Evolutionary conservation across 2,888 invertebrate genomes (phyloP).

Genomic region (Hydrotaea cyrtoneurina): DNA sequence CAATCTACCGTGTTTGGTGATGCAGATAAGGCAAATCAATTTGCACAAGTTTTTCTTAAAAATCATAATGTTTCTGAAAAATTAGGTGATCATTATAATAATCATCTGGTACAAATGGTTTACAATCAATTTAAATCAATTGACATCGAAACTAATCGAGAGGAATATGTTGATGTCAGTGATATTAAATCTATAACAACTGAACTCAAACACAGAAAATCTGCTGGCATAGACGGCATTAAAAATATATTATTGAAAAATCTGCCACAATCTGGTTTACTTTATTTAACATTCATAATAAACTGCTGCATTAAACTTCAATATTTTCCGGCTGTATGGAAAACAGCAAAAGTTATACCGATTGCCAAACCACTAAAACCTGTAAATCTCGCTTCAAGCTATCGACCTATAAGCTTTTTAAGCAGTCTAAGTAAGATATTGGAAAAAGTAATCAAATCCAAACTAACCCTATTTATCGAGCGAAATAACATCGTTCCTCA

Average conservation of each 20-base stretch:
- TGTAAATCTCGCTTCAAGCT: slow-evolving; percentile 23
- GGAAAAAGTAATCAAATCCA: slow-evolving; percentile 54
- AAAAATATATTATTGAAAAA: slow-evolving; percentile 32
- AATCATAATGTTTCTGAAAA: slow-evolving; percentile 30
- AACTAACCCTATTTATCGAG: slow-evolving; percentile 4
- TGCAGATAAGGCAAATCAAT: slow-evolving; percentile 32
- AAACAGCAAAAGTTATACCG: too few relatives aligned
- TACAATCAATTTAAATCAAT: background rate
- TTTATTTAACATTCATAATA: slow-evolving; percentile 39
- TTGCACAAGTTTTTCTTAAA: slow-evolving; percentile 11
- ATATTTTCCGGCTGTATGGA: background rate
- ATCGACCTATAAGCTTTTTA: slow-evolving; percentile 48
- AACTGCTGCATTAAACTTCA: slow-evolving; percentile 54
- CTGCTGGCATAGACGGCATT: slow-evolving; percentile 27
- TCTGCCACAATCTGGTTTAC: slow-evolving; percentile 14
- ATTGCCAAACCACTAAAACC: too few relatives aligned
- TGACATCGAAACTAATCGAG: background rate
- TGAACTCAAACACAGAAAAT: slow-evolving; percentile 15
- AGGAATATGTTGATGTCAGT: background rate
- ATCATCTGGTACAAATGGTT: background rate
- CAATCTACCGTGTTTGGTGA: background rate
- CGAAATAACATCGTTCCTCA: background rate
- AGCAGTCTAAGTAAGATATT: too few relatives aligned
- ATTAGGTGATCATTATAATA: background rate
- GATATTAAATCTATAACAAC: slow-evolving; percentile 4